phyloP scores from a whole-genome alignment of 1,140 invertebrate species.

The Hormaphis cornu region DNA sequence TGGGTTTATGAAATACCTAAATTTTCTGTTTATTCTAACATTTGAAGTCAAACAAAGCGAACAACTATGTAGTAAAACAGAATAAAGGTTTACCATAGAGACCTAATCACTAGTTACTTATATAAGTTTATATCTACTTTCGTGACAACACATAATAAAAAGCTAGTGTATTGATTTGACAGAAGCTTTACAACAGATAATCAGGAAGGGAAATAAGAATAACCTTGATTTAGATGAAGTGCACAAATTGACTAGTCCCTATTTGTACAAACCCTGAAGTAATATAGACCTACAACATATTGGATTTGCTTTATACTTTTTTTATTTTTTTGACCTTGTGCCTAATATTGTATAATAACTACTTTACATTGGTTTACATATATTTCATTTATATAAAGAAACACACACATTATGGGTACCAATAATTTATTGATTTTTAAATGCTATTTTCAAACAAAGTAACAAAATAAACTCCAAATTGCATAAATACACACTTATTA shows the following conservation, averaged over 20 bases:
- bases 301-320: background rate
- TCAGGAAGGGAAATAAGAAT: background rate
- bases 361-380: background rate
- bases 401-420: background rate
- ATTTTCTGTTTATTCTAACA: too few relatives aligned
- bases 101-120: background rate
- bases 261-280: background rate
- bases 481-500: too few relatives aligned
- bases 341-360: background rate
- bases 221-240: constrained; percentile 6
- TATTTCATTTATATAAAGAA: background rate
- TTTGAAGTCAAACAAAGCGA: too few relatives aligned
- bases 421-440: background rate
- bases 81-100: background rate
- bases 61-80: background rate
- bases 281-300: constrained; percentile 2
- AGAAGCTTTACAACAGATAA: background rate
- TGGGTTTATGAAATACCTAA: too few relatives aligned
- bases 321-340: constrained; percentile 1
- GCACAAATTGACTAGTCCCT: background rate
- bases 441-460: background rate
- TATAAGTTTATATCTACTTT: background rate
- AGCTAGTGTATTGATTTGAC: background rate
- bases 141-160: background rate
- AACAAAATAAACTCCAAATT: too few relatives aligned